Conservation (phyloP, 2,888 invertebrate species). For the Aphodius sticticus region DNA sequence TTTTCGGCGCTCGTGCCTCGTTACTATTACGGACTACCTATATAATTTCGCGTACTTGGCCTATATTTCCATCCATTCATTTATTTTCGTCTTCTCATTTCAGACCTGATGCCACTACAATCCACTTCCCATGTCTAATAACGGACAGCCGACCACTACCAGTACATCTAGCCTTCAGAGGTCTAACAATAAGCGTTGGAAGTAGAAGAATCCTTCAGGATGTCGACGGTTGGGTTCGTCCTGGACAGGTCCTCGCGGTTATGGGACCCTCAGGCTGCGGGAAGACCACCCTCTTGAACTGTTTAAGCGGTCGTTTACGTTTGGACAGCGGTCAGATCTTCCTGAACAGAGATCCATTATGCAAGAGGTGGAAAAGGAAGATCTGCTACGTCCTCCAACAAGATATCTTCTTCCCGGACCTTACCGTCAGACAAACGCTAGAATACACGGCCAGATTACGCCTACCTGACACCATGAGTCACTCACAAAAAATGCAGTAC, state of each 20-base stretch:
- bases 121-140: constrained; percentile 68
- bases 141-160: constrained; percentile 65
- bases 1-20: background rate
- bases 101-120: constrained; percentile 68
- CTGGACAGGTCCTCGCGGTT: constrained; percentile 80
- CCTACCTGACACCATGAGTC: constrained; percentile 76
- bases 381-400: constrained; percentile 85
- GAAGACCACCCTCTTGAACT: constrained; percentile 81
- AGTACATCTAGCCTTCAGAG: constrained; percentile 72
- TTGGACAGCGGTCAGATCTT: constrained; percentile 69
- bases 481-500: constrained; percentile 76
- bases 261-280: constrained; percentile 85
- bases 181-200: constrained; percentile 65
- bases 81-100: constrained; percentile 39
- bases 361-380: constrained; percentile 75
- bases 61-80: background rate
- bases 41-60: background rate
- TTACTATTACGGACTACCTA: background rate
- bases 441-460: constrained; percentile 67
- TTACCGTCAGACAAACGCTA: constrained; percentile 79
- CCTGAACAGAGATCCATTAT: constrained; percentile 58
- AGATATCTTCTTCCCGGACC: constrained; percentile 81
- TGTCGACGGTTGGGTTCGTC: constrained; percentile 77
- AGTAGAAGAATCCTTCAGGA: constrained; percentile 70
- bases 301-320: constrained; percentile 74